Evolutionary conservation across 1,140 invertebrate species (phyloP).

Genomic region (Brachionus manjavacas): DNA sequence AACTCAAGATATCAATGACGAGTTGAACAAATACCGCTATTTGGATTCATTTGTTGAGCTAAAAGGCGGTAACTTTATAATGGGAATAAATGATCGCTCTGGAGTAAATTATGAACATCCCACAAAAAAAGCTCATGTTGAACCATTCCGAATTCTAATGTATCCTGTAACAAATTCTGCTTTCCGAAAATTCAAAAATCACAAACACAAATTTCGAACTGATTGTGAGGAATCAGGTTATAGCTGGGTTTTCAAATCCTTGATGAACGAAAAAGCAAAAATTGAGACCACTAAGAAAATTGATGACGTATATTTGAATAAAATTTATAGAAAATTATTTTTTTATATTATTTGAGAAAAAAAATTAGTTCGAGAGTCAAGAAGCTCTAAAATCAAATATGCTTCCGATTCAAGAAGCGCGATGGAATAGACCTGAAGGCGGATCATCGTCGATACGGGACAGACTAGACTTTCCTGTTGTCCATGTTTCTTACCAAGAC

Average conservation of each 20-base stretch:
- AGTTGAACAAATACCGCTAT: neutral
- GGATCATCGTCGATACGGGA: slow-evolving; percentile 46
- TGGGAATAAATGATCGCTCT: slow-evolving; percentile 50
- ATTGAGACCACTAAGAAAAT: slow-evolving; percentile 43
- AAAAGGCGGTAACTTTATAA: slow-evolving; percentile 47
- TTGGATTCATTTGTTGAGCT: slow-evolving; percentile 40
- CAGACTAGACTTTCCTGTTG: slow-evolving; percentile 50
- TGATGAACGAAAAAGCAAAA: slow-evolving; percentile 45
- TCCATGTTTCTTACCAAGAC: slow-evolving; percentile 54
- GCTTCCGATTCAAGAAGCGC: slow-evolving; percentile 49
- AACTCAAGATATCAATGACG: neutral
- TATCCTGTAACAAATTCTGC: slow-evolving; percentile 30
- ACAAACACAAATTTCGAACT: slow-evolving; percentile 47
- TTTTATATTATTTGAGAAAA: neutral
- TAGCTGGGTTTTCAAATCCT: slow-evolving; percentile 50
- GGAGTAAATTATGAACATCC: slow-evolving; percentile 50
- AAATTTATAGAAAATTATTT: neutral
- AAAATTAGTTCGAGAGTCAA: neutral
- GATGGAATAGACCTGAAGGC: slow-evolving; percentile 54
- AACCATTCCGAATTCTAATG: slow-evolving; percentile 45
- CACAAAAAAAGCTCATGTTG: slow-evolving; percentile 45
- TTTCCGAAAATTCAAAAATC: slow-evolving; percentile 49
- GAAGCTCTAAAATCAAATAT: slow-evolving; percentile 45
- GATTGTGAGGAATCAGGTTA: slow-evolving; percentile 49
- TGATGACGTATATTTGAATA: slow-evolving; percentile 32